Evolutionary conservation across 1,140 invertebrate species (phyloP), one percentile per base, ranked within the genome.

Genomic region (Drosophila aff.): DNA sequence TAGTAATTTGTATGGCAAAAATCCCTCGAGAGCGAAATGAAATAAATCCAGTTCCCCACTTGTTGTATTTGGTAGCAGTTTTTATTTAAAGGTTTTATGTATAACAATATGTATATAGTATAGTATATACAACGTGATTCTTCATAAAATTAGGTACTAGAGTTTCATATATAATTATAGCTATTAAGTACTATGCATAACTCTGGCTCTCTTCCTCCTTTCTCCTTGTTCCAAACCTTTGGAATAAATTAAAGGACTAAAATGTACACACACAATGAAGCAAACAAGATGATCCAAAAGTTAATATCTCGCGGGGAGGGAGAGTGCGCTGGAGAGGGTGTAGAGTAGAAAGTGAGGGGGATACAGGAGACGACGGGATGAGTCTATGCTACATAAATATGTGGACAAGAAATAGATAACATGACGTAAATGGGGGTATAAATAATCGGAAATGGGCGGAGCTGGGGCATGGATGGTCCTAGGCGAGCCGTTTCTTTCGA

Each of bases 401-500:
- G 57, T 79, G 53, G 49, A 69, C 46, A 69, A 71, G 67, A 46
- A 75, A 81, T 53, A 55, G 61, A 61, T 43, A 76, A 69, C 73
- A 77, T 75, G 82, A 67, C 57, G 61, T 61, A 71, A 71, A 62
- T 62, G 66, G 76, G 63, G 73, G 62, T 67, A 89, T 90, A 89
- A 90, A 90, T 89, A 89, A 66, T 60, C 67, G 67, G 50, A 55
- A 74, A 49, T 76, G 69, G 69, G 41, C 61, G 47, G 41, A 43
- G 21, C 55, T 47, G 26, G 55, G 47, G 40, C 33, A 15, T 15
- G 16, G 26, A 8, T 15, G 49, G 21, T 38, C 57, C 79, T 90
- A 92, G 74, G 92, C 90, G 57, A 92, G 66, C 64, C 92, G 91
- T 79, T 94, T 95, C 76, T 95, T 94, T 85, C 95, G 94, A 78